Percentiles rank a stretch among this genome's conserved stretches.
These are phyloP conservation scores for Lepidurus arcticus DNA, from an alignment of 1,140 invertebrate genomes.

Conservation along the genomic window DNA sequence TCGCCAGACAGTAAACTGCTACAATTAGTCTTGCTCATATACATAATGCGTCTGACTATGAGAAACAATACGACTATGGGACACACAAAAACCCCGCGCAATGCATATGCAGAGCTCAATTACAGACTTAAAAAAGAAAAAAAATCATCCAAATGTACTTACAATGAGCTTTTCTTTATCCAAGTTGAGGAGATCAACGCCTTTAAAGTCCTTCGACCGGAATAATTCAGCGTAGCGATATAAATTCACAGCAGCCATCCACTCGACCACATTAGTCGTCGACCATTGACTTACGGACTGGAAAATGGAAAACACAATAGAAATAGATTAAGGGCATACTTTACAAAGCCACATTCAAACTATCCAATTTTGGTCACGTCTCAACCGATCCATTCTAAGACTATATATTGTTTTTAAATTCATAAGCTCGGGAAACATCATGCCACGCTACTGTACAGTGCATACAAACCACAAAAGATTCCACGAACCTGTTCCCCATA, in stretches of 20 bases:
- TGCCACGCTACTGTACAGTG: not conserved
- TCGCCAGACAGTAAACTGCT: too few species aligned
- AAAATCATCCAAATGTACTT: slow-evolving; percentile 40
- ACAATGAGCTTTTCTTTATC: slow-evolving; percentile 65
- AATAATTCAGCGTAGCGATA: slow-evolving; percentile 66
- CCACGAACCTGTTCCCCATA: too few species aligned
- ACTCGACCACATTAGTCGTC: slow-evolving; percentile 62
- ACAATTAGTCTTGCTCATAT: too few species aligned
- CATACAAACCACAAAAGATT: not conserved
- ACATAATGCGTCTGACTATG: too few species aligned
- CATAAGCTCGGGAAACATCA: not conserved
- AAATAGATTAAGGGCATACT: not conserved
- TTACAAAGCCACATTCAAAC: not conserved
- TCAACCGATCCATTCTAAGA: not conserved
- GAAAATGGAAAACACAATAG: slow-evolving; percentile 41
- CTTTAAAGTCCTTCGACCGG: slow-evolving; percentile 65
- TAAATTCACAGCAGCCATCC: slow-evolving; percentile 67
- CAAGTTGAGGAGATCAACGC: slow-evolving; percentile 57
- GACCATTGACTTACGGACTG: slow-evolving; percentile 66
- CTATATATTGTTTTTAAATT: not conserved
- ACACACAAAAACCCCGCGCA: not conserved
- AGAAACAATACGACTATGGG: too few species aligned
- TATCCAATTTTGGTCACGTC: not conserved
- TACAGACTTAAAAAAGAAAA: not conserved
- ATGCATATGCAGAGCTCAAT: not conserved